A percentile compares a stretch with the other conserved stretches of the same genome.
Conservation (phyloP, 1,140 invertebrate genomes). For the Dryas iulia region DNA sequence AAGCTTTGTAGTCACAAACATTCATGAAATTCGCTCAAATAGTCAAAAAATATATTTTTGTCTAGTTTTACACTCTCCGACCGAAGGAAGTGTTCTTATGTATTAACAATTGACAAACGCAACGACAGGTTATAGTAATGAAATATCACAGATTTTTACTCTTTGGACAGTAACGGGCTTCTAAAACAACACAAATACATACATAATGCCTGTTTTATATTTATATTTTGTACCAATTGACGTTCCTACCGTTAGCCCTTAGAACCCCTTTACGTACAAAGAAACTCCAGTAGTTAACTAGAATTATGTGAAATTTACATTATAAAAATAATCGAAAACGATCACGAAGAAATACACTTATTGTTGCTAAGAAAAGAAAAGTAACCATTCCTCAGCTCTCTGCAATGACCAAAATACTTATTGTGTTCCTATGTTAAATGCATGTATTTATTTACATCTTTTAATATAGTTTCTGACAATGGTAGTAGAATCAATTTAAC, state of each 20-base stretch:
- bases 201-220: conserved; percentile 49
- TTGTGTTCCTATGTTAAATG: conserved; percentile 69
- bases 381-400: conserved; percentile 61
- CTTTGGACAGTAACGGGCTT: conserved; percentile 80
- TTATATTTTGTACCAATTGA: conserved; percentile 70
- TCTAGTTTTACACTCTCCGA: conserved; percentile 67
- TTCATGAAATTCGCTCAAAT: conserved; percentile 75
- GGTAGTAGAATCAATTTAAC: conserved; percentile 49
- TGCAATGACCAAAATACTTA: conserved; percentile 64
- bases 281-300: conserved; percentile 68
- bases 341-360: conserved; percentile 68
- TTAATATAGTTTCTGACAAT: conserved; percentile 55
- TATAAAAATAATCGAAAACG: conserved; percentile 67
- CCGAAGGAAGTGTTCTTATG: conserved; percentile 71
- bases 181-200: conserved; percentile 46
- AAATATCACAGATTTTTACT: conserved; percentile 81
- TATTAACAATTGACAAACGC: conserved; percentile 81
- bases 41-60: conserved; percentile 80
- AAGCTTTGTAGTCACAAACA: conserved; percentile 72
- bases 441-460: conserved; percentile 71
- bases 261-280: conserved; percentile 75
- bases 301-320: conserved; percentile 66
- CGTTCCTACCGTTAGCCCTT: conserved; percentile 54
- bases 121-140: conserved; percentile 79
- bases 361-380: conserved; percentile 65